phyloP scores from a whole-genome alignment of 1,140 invertebrate genomes.

The Anthonomus grandis region DNA sequence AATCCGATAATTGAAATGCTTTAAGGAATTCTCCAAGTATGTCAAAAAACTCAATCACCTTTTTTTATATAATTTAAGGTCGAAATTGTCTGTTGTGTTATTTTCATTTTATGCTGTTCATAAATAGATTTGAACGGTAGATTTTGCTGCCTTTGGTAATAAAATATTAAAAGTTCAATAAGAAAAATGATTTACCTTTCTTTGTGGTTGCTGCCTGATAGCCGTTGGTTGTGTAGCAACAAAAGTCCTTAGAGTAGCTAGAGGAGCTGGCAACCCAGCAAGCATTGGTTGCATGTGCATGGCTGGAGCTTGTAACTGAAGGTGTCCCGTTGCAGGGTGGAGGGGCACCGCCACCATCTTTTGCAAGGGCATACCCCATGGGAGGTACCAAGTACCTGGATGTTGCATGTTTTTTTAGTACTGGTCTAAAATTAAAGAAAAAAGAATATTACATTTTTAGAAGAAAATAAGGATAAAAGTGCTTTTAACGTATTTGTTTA shows the following conservation, averaged over 20 bases:
- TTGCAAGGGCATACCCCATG: slow-evolving; percentile 55
- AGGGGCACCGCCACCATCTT: slow-evolving; percentile 54
- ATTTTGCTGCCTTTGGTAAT: no score
- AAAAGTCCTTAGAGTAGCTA: slow-evolving; percentile 45
- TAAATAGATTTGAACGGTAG: no score
- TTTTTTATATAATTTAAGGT: no score
- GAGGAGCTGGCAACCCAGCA: slow-evolving; percentile 44
- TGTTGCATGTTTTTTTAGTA: slow-evolving; percentile 52
- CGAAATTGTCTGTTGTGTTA: no score
- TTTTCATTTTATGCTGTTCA: no score
- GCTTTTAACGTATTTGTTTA: no score
- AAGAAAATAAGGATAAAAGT: no score
- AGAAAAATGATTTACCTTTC: slow-evolving; percentile 30
- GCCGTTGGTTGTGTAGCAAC: slow-evolving; percentile 42
- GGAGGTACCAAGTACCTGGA: slow-evolving; percentile 53
- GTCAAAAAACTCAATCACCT: no score
- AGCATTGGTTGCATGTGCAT: slow-evolving; percentile 45
- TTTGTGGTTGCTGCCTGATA: slow-evolving; percentile 34
- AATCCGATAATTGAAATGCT: no score
- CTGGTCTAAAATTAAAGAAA: no score
- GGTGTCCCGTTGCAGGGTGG: slow-evolving; percentile 40
- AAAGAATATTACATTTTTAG: no score
- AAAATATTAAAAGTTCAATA: background rate
- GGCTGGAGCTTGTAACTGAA: slow-evolving; percentile 43
- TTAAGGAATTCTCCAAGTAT: no score